phyloP scores from a whole-genome alignment of 2,888 invertebrate genomes.

The Agrypnus murinus region DNA sequence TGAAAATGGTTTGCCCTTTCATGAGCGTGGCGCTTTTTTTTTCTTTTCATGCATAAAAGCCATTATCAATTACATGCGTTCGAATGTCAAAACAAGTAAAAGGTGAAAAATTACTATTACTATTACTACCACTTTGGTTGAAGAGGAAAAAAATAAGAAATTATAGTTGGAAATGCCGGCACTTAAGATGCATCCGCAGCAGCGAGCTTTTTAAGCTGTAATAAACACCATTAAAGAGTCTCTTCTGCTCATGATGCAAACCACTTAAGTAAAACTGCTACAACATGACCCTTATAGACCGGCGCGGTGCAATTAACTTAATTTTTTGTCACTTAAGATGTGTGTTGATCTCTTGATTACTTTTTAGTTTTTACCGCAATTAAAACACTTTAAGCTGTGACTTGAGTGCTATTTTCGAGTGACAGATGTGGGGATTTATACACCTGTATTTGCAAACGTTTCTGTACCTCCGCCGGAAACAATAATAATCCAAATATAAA shows the following conservation, averaged over 20 bases:
- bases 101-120: constrained; percentile 41
- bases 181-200: constrained; percentile 40
- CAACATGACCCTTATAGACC: constrained; percentile 30
- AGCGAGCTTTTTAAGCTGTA: constrained; percentile 39
- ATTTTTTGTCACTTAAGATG: constrained; percentile 49
- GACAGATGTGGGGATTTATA: constrained; percentile 51
- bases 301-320: constrained; percentile 47
- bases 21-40: background rate
- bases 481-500: constrained; percentile 50
- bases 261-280: constrained; percentile 47
- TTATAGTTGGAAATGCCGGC: constrained; percentile 45
- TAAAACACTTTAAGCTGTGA: constrained; percentile 51
- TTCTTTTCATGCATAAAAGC: background rate
- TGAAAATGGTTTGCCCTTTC: constrained; percentile 33
- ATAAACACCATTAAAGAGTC: constrained; percentile 48
- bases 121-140: background rate
- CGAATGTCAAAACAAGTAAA: constrained; percentile 15
- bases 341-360: constrained; percentile 47
- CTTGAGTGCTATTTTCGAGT: constrained; percentile 41
- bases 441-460: constrained; percentile 55
- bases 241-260: constrained; percentile 34
- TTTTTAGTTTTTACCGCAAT: constrained; percentile 53
- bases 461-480: constrained; percentile 50
- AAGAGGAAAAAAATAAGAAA: constrained; percentile 11
- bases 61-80: constrained; percentile 33